A percentile compares a stretch with the other conserved stretches of the same genome.
These are phyloP conservation scores for Coracias cyanogaster DNA, from an alignment of 2,797 vertebrate genomes.

Conservation along the genomic window DNA sequence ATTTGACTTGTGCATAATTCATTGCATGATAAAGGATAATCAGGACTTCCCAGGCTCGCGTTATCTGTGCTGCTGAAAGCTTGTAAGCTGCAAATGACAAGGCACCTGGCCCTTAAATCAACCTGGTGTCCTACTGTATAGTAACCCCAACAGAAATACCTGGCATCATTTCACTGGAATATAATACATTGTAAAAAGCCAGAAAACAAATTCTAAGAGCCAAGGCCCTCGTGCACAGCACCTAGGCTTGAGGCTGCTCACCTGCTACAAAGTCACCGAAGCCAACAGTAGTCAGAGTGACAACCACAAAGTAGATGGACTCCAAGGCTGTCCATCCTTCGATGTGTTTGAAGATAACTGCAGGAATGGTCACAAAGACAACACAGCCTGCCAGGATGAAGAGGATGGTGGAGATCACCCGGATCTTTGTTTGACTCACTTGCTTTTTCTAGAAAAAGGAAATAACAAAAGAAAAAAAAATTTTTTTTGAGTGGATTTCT, in stretches of 20 bases:
- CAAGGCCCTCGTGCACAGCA: background rate
- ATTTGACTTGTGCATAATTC: constrained; percentile 41
- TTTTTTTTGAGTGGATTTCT: background rate
- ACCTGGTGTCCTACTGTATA: background rate
- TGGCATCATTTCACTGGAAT: background rate
- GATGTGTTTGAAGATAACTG: constrained; percentile 93
- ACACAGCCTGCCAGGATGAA: constrained; percentile 96
- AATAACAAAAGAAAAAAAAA: background rate
- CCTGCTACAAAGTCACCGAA: constrained; percentile 99
- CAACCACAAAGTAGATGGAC: constrained; percentile 97
- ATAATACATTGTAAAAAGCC: background rate
- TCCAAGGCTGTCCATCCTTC: constrained; percentile 96
- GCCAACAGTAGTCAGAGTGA: constrained; percentile 96
- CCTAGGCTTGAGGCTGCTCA: constrained; percentile 57
- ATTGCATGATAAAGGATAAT: background rate
- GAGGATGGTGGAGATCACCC: constrained; percentile 94
- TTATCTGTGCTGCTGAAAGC: background rate
- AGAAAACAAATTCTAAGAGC: background rate
- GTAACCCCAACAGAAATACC: background rate
- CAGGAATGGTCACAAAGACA: constrained; percentile 96
- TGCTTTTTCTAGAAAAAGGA: constrained; percentile 88
- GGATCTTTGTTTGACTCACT: constrained; percentile 98
- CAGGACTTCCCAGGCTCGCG: background rate
- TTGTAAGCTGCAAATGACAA: background rate
- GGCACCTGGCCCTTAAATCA: background rate